These are phyloP conservation scores for Ciconia maguari DNA, from an alignment of 2,113 vertebrate species.

Conservation along the genomic window DNA sequence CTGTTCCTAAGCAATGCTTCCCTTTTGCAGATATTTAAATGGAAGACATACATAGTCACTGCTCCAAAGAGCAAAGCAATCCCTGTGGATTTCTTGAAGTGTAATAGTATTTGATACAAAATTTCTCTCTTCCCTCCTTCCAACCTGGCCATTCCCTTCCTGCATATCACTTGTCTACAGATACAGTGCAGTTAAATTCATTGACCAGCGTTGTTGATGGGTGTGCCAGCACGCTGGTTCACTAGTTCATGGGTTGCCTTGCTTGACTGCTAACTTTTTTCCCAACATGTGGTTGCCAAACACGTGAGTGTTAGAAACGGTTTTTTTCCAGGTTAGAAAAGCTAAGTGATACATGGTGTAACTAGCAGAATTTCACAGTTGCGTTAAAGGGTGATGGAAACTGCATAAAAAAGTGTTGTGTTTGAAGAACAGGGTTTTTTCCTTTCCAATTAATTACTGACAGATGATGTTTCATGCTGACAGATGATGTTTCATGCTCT, in stretches of 20 bases:
- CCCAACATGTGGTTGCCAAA: background rate
- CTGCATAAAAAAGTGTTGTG: background rate
- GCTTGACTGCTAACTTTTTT: background rate
- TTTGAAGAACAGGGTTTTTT: background rate
- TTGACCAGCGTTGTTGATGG: background rate
- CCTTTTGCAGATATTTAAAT: background rate
- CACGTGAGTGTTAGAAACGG: background rate
- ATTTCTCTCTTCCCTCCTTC: background rate
- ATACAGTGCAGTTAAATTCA: background rate
- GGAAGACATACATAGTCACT: background rate
- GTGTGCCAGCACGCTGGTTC: background rate
- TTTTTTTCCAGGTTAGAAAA: background rate
- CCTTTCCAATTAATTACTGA: constrained; percentile 11
- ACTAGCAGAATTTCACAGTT: background rate
- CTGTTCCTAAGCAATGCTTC: background rate
- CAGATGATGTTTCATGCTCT: background rate
- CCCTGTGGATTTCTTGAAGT: background rate
- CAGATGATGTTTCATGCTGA: background rate
- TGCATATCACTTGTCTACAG: background rate
- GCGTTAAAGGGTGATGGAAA: background rate
- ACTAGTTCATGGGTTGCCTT: background rate
- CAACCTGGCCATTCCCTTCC: background rate
- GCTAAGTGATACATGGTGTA: background rate
- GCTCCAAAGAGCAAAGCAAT: background rate
- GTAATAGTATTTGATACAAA: background rate